A percentile compares a stretch with the other conserved stretches of the same genome.
phyloP scores from a whole-genome alignment of 2,113 vertebrate genomes.

The Motacilla alba region DNA sequence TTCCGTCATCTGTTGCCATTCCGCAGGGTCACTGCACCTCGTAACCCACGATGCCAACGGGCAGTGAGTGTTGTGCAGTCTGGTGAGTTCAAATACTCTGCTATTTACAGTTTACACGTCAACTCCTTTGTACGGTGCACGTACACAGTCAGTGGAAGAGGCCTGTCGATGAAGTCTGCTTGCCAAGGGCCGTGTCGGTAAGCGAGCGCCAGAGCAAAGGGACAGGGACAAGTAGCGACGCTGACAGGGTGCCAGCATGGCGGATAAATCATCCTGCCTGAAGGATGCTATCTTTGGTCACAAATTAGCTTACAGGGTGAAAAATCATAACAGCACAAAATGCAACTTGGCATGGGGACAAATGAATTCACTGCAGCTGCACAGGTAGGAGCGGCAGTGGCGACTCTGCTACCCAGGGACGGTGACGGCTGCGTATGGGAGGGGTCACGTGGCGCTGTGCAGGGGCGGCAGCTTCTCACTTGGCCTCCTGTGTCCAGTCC shows the following conservation, averaged over 20 bases:
- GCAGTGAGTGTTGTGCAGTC: conserved; percentile 72
- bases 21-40: conserved; percentile 38
- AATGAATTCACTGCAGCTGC: conserved; percentile 50
- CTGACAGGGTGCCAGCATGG: conserved; percentile 18
- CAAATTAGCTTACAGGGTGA: conserved; percentile 79
- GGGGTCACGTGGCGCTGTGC: conserved; percentile 41
- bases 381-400: conserved; percentile 49
- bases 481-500: conserved; percentile 68
- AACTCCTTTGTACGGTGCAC: conserved; percentile 20
- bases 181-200: neutral
- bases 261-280: conserved; percentile 67
- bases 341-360: neutral
- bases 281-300: conserved; percentile 92
- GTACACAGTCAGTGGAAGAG: conserved; percentile 77
- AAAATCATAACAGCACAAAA: conserved; percentile 33
- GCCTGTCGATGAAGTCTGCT: conserved; percentile 72
- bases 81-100: conserved; percentile 63
- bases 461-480: conserved; percentile 67
- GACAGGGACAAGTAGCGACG: conserved; percentile 16
- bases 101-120: conserved; percentile 72
- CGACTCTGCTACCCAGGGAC: neutral
- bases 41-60: conserved; percentile 51
- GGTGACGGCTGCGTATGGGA: conserved; percentile 21
- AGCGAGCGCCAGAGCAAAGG: conserved; percentile 60
- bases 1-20: neutral